Evolutionary conservation across 2,113 vertebrate species (phyloP), one percentile per base, ranked within the genome.

Genomic region (Hippocampus guttulatus): DNA sequence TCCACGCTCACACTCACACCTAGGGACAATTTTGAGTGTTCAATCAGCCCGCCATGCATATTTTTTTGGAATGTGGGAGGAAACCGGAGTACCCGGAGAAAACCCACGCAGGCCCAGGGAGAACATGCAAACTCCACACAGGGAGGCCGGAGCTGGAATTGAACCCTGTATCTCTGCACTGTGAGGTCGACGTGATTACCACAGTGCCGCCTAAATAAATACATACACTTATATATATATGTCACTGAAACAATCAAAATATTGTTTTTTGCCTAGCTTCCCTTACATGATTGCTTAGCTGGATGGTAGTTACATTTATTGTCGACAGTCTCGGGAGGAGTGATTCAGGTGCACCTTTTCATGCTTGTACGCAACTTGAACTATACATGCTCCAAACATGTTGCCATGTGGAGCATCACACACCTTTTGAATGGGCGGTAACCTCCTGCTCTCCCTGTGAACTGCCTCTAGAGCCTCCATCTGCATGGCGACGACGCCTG

Each of bases 351-450:
- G 18, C 8, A n/a, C 61, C 20, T 65, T 65, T 45, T 12, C 18
- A 1, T 27, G 8, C 15, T 65, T 8, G 2, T 64, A 12, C 21
- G 14, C 62, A n/a, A 43, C 11, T n/a, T 41, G 8, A 64, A 23
- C 38, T 43, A 23, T 14, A 11, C 23, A 64, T 3, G 12, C 30
- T 61, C 58, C 25, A 33, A 61, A 47, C n/a, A 47, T 45, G 2
- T 25, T 8, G n/a, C n/a, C n/a, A 47, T 57, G 47, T n/a, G 25
- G 64, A 75, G 23, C 25, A 69, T 64, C 63, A 80, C 91, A 92
- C 90, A 94, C 97, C 94, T 99, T 99, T 86, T 98, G 96, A 91
- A 99, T 98, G 40, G 97, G 96, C 57, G 97, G 97, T 75, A 98
- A 93, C 75, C 96, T 93, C 88, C 95, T 93, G 80, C 97, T 99